These are phyloP conservation scores for Lampris incognitus DNA, from an alignment of 2,113 vertebrate genomes.

Conservation along the genomic window DNA sequence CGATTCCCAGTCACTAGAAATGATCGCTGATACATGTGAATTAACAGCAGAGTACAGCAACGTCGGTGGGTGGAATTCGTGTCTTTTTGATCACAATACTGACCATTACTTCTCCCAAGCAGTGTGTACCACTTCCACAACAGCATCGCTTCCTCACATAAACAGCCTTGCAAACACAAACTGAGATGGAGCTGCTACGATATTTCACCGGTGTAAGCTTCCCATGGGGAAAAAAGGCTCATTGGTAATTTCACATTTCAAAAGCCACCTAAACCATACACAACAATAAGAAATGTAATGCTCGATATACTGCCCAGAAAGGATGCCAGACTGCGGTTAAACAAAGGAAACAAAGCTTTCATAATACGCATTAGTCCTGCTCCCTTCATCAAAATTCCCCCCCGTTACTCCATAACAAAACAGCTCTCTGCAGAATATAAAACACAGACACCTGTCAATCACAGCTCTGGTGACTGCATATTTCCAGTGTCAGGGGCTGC, in stretches of 20 bases:
- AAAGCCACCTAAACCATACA: slow-evolving; percentile 55
- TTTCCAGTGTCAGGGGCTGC: slow-evolving; percentile 74
- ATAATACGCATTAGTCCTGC: slow-evolving; percentile 56
- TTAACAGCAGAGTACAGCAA: slow-evolving; percentile 29
- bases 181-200: slow-evolving; percentile 21
- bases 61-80: slow-evolving; percentile 34
- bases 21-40: slow-evolving; percentile 48
- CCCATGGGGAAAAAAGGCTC: slow-evolving; percentile 3
- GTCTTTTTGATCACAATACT: slow-evolving; percentile 31
- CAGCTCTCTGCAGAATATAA: slow-evolving; percentile 70
- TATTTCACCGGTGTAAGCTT: slow-evolving; percentile 19
- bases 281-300: slow-evolving; percentile 62
- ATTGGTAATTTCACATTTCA: slow-evolving; percentile 61
- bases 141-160: slow-evolving; percentile 8
- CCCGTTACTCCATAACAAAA: slow-evolving; percentile 75
- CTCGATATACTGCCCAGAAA: slow-evolving; percentile 63
- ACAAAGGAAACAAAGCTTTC: slow-evolving; percentile 73
- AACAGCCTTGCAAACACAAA: slow-evolving; percentile 38
- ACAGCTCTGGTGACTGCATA: slow-evolving; percentile 67
- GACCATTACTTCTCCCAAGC: slow-evolving; percentile 46
- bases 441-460: slow-evolving; percentile 84
- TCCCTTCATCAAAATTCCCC: slow-evolving; percentile 65
- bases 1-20: slow-evolving; percentile 32
- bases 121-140: slow-evolving; percentile 16
- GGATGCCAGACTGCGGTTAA: slow-evolving; percentile 71